Evolutionary conservation across 2,797 vertebrate species (phyloP), one percentile per base, ranked within the genome.

Genomic region (Epinephelus malabaricus): DNA sequence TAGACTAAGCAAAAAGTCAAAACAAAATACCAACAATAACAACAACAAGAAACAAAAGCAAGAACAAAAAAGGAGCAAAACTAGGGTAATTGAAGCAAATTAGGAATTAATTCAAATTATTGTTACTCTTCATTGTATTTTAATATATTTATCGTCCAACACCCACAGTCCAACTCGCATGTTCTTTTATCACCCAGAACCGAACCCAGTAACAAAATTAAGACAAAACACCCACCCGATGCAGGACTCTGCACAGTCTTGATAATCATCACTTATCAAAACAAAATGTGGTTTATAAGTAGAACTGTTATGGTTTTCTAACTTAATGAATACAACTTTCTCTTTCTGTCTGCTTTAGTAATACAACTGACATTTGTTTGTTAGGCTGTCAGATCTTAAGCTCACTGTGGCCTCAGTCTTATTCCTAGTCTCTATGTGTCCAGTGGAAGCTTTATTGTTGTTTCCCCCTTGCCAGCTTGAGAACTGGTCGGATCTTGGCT

Each of bases 401-500:
- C 43, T 73, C 46, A 38, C 43, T 76, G 63, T 62, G 54, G 46
- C 75, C 72, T 89, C 70, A 56, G 55, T 79, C 77, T 81, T 76
- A 69, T 83, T 89, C 58, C 40, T 40, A 66, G 79, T 83, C 66
- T 19, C 49, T 45, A 54, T 79, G 71, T 59, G 54, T 83, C 63
- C 65, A 73, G 46, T 78, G 65, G 78, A 81, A 76, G 76, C 34
- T 66, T 62, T 58, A 60, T 68, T 62, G 73, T 73, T 86, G 60
- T 81, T 82, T 85, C 45, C 56, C 61, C 78, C 59, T 79, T 85
- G 80, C 84, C 87, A 89, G 67, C 72, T 84, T 83, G 75, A 85
- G 79, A 89, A 74, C 73, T 76, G 85, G 51, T 82, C 56, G 58
- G 72, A 83, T 89, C 77, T 86, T 84, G 83, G 84, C 76, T 78